phyloP scores from a whole-genome alignment of 2,113 vertebrate species.

The Laticauda laticaudata region DNA sequence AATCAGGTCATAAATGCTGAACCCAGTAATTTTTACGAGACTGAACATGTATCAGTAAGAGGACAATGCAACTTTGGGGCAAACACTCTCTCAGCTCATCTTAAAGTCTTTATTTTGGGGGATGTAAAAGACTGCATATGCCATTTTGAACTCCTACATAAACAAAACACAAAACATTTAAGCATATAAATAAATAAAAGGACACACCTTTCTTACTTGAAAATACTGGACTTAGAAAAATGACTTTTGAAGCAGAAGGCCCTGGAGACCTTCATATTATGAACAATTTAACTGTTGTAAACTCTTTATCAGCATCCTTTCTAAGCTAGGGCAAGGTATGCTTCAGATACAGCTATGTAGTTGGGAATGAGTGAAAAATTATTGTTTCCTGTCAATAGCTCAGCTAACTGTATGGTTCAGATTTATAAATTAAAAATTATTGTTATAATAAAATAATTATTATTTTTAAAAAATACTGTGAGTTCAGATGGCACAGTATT shows the following conservation, averaged over 20 bases:
- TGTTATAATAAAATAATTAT: no score
- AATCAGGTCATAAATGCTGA: not conserved
- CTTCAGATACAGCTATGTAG: conserved; percentile 25
- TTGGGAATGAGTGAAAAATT: conserved; percentile 17
- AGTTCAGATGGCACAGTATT: not conserved
- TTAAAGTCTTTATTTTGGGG: not conserved
- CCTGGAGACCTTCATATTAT: not conserved
- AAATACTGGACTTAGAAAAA: not conserved
- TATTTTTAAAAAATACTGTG: not conserved
- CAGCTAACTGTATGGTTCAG: not conserved
- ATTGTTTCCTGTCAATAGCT: not conserved
- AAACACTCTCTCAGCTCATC: not conserved
- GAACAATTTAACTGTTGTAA: not conserved
- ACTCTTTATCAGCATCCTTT: not conserved
- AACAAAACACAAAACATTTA: not conserved
- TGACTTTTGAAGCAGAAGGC: not conserved
- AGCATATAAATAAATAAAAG: not conserved
- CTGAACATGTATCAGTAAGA: not conserved
- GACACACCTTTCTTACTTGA: not conserved
- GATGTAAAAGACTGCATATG: not conserved
- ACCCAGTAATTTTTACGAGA: not conserved
- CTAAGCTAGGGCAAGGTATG: conserved; percentile 6
- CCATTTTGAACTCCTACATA: not conserved
- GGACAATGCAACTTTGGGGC: not conserved
- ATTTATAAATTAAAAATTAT: not conserved